Base-by-base conservation (phyloP, 1,140 invertebrate genomes). In the Schlechtendalia chinensis region DNA sequence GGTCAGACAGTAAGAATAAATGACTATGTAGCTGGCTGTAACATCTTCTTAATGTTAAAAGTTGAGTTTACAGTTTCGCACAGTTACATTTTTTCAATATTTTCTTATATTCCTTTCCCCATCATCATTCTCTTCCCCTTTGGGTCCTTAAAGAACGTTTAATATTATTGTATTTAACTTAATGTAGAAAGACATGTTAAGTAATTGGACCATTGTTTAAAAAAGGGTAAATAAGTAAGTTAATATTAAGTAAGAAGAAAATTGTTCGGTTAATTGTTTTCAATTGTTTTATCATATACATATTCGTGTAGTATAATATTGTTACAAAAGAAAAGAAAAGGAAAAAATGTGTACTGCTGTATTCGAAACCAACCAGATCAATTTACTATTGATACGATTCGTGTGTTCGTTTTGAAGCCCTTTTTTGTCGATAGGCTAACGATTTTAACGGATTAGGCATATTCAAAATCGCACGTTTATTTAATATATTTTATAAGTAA, bases 211-310 rank as follows among this genome's bases (percentile, higher is more conserved):
- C 67, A 71, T 27, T 71, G 45, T 53, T 71, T 53, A n/a, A 53
- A 71, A 24, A 71, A 71, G 67, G 67, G 67, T 71, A 71, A 71
- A 53, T 71, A 71, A 19, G 8, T n/a, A n/a, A 71, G 16, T 29
- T 71, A 71, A 29, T 29, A 10, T 71, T n/a, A n/a, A n/a, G n/a
- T 71, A 50, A 71, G 39, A 45, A 47, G 5, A 6, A 17, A 69
- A 69, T 47, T 69, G 45, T 71, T 29, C 29, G 12, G 14, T 2
- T 24, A 58, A 24, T 58, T 24, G n/a, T 58, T 17, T 47, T 47
- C 5, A 67, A 67, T 50, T 69, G 47, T 50, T 69, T 50, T 53
- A n/a, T n/a, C n/a, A n/a, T n/a, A n/a, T n/a, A n/a, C n/a, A 14
- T 50, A 0, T 32, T 19, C 24, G 11, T 53, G 24, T 71, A 27